Percentiles rank a stretch among this genome's conserved stretches.
Evolutionary conservation across 1,140 invertebrate genomes (phyloP).

Genomic region (Zaprionus ghesquierei): DNA sequence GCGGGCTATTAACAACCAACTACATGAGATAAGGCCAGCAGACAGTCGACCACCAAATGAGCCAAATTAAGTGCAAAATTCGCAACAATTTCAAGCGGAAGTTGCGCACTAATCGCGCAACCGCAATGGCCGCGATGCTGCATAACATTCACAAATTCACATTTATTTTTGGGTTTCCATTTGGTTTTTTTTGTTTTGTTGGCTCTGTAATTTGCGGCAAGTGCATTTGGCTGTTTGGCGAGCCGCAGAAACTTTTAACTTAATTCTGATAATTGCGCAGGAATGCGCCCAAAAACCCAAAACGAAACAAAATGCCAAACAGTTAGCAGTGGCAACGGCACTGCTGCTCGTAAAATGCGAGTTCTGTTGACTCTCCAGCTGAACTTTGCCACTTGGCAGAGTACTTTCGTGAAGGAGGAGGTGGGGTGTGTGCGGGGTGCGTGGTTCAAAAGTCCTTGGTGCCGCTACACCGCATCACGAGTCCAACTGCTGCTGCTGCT

Average conservation of each 20-base stretch:
- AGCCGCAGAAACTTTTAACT: constrained; percentile 62
- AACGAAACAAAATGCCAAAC: constrained; percentile 1
- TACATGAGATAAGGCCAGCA: neutral
- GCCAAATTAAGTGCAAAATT: constrained; percentile 58
- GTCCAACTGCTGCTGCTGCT: neutral
- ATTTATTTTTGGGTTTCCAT: neutral
- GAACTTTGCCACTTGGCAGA: constrained; percentile 37
- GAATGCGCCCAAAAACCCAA: constrained; percentile 19
- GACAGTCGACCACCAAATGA: constrained; percentile 32
- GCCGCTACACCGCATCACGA: neutral
- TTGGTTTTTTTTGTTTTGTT: constrained; percentile 13
- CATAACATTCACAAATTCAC: constrained; percentile 20
- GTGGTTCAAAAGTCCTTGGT: neutral
- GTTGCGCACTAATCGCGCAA: constrained; percentile 35
- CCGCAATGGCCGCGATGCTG: constrained; percentile 22
- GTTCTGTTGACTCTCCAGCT: constrained; percentile 6
- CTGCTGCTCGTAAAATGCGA: constrained; percentile 6
- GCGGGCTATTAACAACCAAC: too few species aligned
- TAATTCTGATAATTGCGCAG: constrained; percentile 64
- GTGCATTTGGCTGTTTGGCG: constrained; percentile 45
- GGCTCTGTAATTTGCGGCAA: constrained; percentile 59
- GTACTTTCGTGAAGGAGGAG: neutral
- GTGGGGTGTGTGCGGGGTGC: too few species aligned
- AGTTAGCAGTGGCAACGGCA: neutral
- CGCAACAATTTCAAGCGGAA: constrained; percentile 46